Base-by-base conservation (phyloP, 64 coral and sea anemone species). In the Trachythela sp. region DNA sequence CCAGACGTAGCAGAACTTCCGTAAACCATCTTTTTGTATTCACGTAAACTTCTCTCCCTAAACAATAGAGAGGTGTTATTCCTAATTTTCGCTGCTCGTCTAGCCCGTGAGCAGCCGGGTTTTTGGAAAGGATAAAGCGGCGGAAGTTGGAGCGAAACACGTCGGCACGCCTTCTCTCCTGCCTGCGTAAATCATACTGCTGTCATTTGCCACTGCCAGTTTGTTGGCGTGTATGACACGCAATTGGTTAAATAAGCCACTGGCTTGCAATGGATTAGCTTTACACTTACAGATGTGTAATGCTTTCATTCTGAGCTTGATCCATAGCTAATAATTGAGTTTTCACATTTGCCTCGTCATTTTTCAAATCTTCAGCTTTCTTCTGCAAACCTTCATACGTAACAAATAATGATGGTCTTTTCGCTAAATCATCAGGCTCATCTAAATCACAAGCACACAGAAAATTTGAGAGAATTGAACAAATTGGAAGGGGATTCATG, bases 1-100 rank as follows among this genome's bases (percentile, higher is more conserved):
- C 93, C 86, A 17, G 84, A 86, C 24, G 95, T 94, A 1, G 95
- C 89, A 40, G 95, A 92, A 48, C 89, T 60, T 43, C 90, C 89
- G 68, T 97, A 97, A 1, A 91, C 93, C 70, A 92, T 52, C 24
- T 90, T 88, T 24, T 86, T 86, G 75, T 88, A 92, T 20, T 91
- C 40, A 39, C 76, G 59, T 20, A 93, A 39, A 64, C 92, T 97
- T 29, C 75, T 52, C 48, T 97, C 95, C 59, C 92, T 92, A 60
- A 2, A 84, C 14, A 77, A 67, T 9, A 85, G 27, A 39, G 40
- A 1, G 37, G 14, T 13, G 37, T 88, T n/a, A n/a, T n/a, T n/a
- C n/a, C n/a, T n/a, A n/a, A n/a, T n/a, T n/a, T n/a, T n/a, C n/a
- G n/a, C n/a, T n/a, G n/a, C n/a, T n/a, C n/a, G n/a, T n/a, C n/a